Conservation (phyloP, 1,140 invertebrate species). For the Lordiphosa clarofinis region DNA sequence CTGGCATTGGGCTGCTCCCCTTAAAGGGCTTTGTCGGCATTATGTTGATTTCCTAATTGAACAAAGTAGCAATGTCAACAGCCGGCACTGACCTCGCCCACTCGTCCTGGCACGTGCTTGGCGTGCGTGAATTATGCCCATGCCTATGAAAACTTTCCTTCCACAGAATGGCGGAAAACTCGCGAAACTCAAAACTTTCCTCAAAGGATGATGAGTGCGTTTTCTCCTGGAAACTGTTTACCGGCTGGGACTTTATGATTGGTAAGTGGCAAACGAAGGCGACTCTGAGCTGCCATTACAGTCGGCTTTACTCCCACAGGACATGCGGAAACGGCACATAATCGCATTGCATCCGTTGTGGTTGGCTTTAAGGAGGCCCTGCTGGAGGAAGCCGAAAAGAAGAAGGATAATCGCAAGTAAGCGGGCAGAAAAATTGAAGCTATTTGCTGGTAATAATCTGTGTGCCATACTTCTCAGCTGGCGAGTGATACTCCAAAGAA, state of each 20-base stretch:
- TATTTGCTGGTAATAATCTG: slow-evolving; percentile 27
- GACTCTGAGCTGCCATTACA: background rate
- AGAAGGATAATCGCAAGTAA: slow-evolving; percentile 91
- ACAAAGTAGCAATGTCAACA: slow-evolving; percentile 73
- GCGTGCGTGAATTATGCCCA: slow-evolving; percentile 51
- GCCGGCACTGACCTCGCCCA: slow-evolving; percentile 56
- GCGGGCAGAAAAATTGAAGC: slow-evolving; percentile 28
- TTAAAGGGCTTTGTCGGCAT: slow-evolving; percentile 76
- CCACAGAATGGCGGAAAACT: slow-evolving; percentile 95
- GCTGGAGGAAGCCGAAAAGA: slow-evolving; percentile 94
- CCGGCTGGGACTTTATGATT: slow-evolving; percentile 99
- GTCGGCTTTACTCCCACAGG: slow-evolving; percentile 38
- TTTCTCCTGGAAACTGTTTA: slow-evolving; percentile 98
- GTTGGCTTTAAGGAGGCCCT: slow-evolving; percentile 95
- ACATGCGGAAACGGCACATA: slow-evolving; percentile 95
- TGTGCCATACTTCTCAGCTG: slow-evolving; percentile 83
- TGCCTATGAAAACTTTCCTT: slow-evolving; percentile 30
- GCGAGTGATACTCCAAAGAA: slow-evolving; percentile 89
- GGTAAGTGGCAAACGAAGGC: slow-evolving; percentile 82
- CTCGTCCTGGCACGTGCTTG: slow-evolving; percentile 46
- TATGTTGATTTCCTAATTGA: slow-evolving; percentile 77
- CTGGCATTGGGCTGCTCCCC: slow-evolving; percentile 39
- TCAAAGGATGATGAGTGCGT: slow-evolving; percentile 98
- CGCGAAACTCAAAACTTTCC: slow-evolving; percentile 94
- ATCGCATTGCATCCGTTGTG: slow-evolving; percentile 94